Conservation (phyloP, 2,888 invertebrate genomes). For the Idaea straminata region DNA sequence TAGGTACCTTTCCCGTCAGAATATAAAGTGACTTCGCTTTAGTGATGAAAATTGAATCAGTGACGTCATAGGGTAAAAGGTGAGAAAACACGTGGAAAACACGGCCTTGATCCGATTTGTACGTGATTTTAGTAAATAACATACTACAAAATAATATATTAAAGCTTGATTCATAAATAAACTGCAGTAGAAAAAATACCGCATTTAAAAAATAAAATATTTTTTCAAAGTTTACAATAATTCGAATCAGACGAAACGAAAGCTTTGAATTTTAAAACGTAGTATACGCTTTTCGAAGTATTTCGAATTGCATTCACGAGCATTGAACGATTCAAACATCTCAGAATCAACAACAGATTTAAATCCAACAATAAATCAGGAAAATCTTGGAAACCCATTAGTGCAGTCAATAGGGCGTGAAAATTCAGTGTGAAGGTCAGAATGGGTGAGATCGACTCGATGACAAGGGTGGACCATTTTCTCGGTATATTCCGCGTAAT, state of each 20-base stretch:
- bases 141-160: too few relatives aligned
- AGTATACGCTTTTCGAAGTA: not conserved
- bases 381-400: slow-evolving; percentile 41
- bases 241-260: not conserved
- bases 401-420: slow-evolving; percentile 43
- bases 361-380: slow-evolving; percentile 22
- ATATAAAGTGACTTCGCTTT: slow-evolving; percentile 1
- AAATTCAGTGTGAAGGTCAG: slow-evolving; percentile 43
- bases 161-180: too few relatives aligned
- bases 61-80: slow-evolving; percentile 1
- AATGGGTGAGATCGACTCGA: slow-evolving; percentile 31
- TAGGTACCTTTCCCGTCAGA: not conserved
- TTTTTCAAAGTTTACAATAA: not conserved
- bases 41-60: not conserved
- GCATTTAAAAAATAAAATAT: not conserved
- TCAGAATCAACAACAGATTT: slow-evolving; percentile 10
- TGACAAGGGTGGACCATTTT: slow-evolving; percentile 34
- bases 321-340: not conserved
- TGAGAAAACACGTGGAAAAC: not conserved
- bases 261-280: not conserved
- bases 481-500: slow-evolving; percentile 21
- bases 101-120: not conserved
- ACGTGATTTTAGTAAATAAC: not conserved
- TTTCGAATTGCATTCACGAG: not conserved
- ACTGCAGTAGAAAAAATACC: not conserved